Base-by-base conservation (phyloP, 1,140 invertebrate species). In the Tetraneura akinire region DNA sequence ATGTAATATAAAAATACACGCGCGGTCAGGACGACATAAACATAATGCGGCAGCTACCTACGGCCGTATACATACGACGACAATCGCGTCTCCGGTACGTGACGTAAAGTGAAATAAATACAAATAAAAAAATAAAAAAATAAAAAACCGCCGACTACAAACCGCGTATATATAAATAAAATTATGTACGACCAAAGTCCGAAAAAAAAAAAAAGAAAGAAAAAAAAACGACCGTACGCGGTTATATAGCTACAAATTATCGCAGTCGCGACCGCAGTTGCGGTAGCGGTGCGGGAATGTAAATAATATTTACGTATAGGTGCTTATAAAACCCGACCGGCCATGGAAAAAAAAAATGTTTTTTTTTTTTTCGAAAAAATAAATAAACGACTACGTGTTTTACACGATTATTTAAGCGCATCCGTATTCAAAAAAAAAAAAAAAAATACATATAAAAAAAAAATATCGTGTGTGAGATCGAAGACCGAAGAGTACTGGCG, bases 231-330 rank as follows among this genome's bases (percentile, higher is more conserved):
- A 21, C 37, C 11, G n/a, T 47, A 4, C 45, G 64, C n/a, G n/a
- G n/a, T n/a, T n/a, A n/a, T n/a, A n/a, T n/a, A n/a, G n/a, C 64
- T 68, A 68, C 64, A 68, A 68, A 68, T 68, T 68, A 68, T 68
- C 21, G 32, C 42, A 10, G 64, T 68, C 64, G 60, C 16, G 14
- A n/a, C 64, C 21, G 32, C 37, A 66, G 10, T 8, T 13, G 23
- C 26, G 60, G 29, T 62, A 23, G 60, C 29, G 57, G 57, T 23
- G 26, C 26, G 23, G 57, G 23, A 26, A 26, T n/a, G n/a, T n/a
- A n/a, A n/a, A n/a, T n/a, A n/a, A n/a, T n/a, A n/a, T n/a, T n/a
- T n/a, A n/a, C n/a, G n/a, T n/a, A n/a, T n/a, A n/a, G n/a, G n/a
- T n/a, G n/a, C n/a, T n/a, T n/a, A n/a, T 18, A 37, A 37, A 37